Evolutionary conservation across 2,797 vertebrate genomes (phyloP).

Genomic region (Muraenolepis orangiensis): DNA sequence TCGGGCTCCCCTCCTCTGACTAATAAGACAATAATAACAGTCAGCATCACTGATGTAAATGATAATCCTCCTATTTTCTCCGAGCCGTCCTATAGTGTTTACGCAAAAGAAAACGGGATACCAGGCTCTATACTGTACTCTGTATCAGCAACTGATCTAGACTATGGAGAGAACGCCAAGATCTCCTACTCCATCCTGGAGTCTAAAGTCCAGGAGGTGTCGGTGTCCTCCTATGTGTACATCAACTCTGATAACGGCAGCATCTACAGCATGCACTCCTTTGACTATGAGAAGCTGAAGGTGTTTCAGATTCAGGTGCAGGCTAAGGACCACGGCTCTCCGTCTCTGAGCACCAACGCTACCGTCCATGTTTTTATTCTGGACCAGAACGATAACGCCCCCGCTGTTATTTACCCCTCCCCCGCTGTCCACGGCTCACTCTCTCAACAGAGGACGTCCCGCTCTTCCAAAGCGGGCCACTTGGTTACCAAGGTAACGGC

Average conservation of each 20-base stretch:
- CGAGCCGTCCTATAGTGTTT: conserved; percentile 77
- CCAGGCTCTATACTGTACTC: conserved; percentile 75
- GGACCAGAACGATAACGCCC: conserved; percentile 75
- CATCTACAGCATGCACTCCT: conserved; percentile 63
- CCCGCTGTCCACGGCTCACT: conserved; percentile 61
- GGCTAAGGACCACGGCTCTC: conserved; percentile 70
- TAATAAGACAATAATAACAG: conserved; percentile 67
- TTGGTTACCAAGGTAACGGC: conserved; percentile 65
- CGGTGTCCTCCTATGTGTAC: conserved; percentile 70
- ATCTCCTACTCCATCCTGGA: conserved; percentile 64
- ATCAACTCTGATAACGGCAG: conserved; percentile 73
- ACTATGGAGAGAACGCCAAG: conserved; percentile 47
- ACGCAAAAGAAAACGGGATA: conserved; percentile 78
- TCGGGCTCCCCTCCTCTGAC: conserved; percentile 74
- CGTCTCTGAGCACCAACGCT: conserved; percentile 60
- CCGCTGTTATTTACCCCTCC: conserved; percentile 72
- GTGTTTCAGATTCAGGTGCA: conserved; percentile 68
- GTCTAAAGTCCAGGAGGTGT: conserved; percentile 51
- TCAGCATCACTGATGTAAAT: conserved; percentile 81
- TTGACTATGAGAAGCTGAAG: conserved; percentile 66
- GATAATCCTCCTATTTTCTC: conserved; percentile 77
- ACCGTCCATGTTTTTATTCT: conserved; percentile 72
- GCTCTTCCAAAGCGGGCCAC: conserved; percentile 55
- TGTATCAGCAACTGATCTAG: conserved; percentile 71
- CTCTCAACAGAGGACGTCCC: conserved; percentile 66